Evolutionary conservation across 2,113 vertebrate genomes (phyloP).

Genomic region (Lasiurus borealis): DNA sequence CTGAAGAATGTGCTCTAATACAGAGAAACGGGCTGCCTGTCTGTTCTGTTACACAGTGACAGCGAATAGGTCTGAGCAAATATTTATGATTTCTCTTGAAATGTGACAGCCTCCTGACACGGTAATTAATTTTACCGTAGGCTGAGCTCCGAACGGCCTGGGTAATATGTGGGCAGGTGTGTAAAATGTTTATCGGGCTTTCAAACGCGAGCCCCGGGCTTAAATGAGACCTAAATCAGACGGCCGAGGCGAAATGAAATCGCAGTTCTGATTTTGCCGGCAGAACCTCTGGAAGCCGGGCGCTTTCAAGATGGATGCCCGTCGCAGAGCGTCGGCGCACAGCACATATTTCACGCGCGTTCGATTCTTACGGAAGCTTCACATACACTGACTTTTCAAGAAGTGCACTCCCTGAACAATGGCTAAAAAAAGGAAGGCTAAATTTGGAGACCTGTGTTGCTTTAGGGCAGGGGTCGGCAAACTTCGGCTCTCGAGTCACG

Average conservation of each 20-base stretch:
- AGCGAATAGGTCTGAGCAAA: conserved; percentile 74
- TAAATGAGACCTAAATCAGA: conserved; percentile 74
- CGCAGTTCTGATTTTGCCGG: conserved; percentile 73
- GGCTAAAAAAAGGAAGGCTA: conserved; percentile 68
- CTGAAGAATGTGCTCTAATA: neutral
- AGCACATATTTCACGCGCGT: conserved; percentile 69
- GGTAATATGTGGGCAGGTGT: conserved; percentile 72
- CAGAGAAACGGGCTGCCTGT: conserved; percentile 56
- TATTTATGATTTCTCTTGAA: conserved; percentile 83
- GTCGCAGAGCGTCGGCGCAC: conserved; percentile 18
- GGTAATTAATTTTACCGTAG: conserved; percentile 79
- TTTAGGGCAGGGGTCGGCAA: conserved; percentile 3
- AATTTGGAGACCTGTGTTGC: conserved; percentile 66
- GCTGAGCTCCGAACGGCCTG: conserved; percentile 71
- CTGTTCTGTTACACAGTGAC: conserved; percentile 67
- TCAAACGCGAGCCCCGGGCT: conserved; percentile 74
- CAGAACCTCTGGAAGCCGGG: conserved; percentile 71
- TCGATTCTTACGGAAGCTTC: conserved; percentile 68
- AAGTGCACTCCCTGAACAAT: conserved; percentile 62
- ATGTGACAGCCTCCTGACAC: conserved; percentile 75
- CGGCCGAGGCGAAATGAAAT: conserved; percentile 53
- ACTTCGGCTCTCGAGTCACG: too few species aligned
- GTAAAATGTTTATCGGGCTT: conserved; percentile 76
- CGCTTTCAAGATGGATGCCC: conserved; percentile 44
- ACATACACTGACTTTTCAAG: conserved; percentile 69